Percentiles rank a stretch among this genome's conserved stretches.
phyloP scores from a whole-genome alignment of 2,888 invertebrate species.

The Palloptera scutellata region DNA sequence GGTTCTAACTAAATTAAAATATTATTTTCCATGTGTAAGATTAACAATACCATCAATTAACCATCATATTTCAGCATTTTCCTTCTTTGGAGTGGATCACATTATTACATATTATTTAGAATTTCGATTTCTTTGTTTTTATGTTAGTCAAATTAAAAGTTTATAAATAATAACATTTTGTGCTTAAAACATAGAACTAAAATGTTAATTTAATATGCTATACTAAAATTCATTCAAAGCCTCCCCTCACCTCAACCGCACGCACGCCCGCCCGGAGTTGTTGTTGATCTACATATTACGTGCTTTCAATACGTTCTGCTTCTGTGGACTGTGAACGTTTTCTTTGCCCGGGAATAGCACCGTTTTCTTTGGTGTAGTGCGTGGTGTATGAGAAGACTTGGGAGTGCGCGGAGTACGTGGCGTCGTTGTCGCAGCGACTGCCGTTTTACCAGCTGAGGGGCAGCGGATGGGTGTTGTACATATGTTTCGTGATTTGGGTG shows the following conservation, averaged over 20 bases:
- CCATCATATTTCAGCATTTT: no score
- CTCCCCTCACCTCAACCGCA: background rate
- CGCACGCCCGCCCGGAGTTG: background rate
- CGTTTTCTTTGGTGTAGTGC: constrained; percentile 61
- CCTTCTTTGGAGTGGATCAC: no score
- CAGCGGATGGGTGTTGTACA: constrained; percentile 41
- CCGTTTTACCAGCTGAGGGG: constrained; percentile 27
- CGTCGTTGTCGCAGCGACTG: constrained; percentile 33
- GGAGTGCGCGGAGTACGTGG: constrained; percentile 47
- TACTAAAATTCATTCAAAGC: background rate
- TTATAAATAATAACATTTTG: no score
- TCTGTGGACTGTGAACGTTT: constrained; percentile 58
- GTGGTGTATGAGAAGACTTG: constrained; percentile 51
- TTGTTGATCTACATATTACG: constrained; percentile 49
- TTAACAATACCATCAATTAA: no score
- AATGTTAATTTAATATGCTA: constrained; percentile 13
- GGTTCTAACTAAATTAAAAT: no score
- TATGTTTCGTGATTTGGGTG: constrained; percentile 32
- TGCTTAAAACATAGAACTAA: no score
- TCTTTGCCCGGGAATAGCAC: constrained; percentile 62
- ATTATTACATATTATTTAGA: no score
- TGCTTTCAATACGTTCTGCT: constrained; percentile 60
- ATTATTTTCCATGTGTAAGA: no score
- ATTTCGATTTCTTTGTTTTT: no score
- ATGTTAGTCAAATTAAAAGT: no score